phyloP scores from a whole-genome alignment of 2,113 vertebrate species.

The pig (Sus scrofa) region T2T-Sscrofa CM000819.6:127620501-127621000 shows the following conservation, averaged over 20 bases:
- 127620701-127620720: not conserved
- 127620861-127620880: not conserved
- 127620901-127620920: not conserved
- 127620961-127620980: not conserved
- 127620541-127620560: not conserved
- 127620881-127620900: not conserved
- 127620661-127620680: constrained; percentile 2
- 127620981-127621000: not conserved
- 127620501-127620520: no score
- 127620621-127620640: not conserved
- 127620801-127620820: not conserved
- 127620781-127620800: not conserved
- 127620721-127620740: constrained; percentile 20
- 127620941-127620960: not conserved
- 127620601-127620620: no score
- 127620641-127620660: not conserved
- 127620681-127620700: not conserved
- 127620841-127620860: not conserved
- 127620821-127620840: not conserved
- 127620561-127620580: not conserved
- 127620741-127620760: not conserved
- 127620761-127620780: not conserved
- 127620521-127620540: not conserved
- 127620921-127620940: not conserved
- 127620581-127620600: no score